Percentiles rank a stretch among this genome's conserved stretches.
These are phyloP conservation scores for Trichonephila inaurata DNA, from an alignment of 1,140 invertebrate species.

Conservation along the genomic window DNA sequence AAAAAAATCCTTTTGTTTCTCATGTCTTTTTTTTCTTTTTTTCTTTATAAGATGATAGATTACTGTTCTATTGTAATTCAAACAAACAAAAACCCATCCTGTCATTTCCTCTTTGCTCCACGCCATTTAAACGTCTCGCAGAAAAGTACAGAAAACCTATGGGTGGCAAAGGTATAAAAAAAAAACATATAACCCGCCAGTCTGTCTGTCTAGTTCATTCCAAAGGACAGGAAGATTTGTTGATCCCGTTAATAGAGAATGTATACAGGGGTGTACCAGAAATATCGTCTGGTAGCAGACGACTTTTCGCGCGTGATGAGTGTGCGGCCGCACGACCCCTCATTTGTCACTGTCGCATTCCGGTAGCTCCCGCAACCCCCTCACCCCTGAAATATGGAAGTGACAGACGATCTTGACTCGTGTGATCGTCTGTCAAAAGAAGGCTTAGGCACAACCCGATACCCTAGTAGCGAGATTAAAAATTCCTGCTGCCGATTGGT, in stretches of 20 bases:
- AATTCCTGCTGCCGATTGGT: conserved; percentile 59
- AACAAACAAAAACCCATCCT: no score
- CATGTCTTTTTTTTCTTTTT: no score
- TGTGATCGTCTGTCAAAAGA: conserved; percentile 39
- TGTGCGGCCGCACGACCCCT: conserved; percentile 59
- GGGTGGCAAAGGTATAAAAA: background rate
- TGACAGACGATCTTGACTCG: conserved; percentile 20
- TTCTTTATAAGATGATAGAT: no score
- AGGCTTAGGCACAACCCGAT: conserved; percentile 35
- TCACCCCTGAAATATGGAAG: conserved; percentile 3
- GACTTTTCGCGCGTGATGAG: conserved; percentile 53
- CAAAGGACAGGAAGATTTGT: conserved; percentile 1
- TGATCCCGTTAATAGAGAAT: conserved; percentile 52
- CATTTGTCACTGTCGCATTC: conserved; percentile 73
- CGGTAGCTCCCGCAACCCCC: conserved; percentile 29
- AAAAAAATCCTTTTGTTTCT: no score
- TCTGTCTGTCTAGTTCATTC: background rate
- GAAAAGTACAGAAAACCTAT: background rate
- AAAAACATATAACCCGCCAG: background rate
- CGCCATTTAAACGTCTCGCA: background rate
- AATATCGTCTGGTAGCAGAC: conserved; percentile 52
- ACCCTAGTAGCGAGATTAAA: conserved; percentile 49
- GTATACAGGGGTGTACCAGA: conserved; percentile 27
- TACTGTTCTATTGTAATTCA: no score
- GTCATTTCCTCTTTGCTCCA: no score